phyloP scores from a whole-genome alignment of 2,888 invertebrate genomes.

The Marasmarcha lunaedactyla region DNA sequence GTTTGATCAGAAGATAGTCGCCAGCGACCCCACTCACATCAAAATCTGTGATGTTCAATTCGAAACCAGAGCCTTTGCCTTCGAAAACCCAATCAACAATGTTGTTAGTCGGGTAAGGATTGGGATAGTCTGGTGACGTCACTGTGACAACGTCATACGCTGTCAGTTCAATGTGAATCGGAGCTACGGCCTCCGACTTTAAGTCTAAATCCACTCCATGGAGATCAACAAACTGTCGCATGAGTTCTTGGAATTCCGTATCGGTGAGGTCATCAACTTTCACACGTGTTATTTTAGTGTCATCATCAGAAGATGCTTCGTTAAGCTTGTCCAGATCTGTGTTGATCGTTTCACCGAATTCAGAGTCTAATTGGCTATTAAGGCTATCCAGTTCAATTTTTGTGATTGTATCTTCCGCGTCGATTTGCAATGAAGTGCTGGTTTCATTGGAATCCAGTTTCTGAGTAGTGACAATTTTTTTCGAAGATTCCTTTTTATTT shows the following conservation, averaged over 20 bases:
- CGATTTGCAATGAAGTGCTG: too few species aligned
- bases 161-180: constrained; percentile 26
- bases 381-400: too few species aligned
- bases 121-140: constrained; percentile 39
- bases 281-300: constrained; percentile 8
- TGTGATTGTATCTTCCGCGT: too few species aligned
- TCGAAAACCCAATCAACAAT: constrained; percentile 44
- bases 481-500: too few species aligned
- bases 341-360: too few species aligned
- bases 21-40: constrained; percentile 36
- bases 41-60: constrained; percentile 49
- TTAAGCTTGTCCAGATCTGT: too few species aligned
- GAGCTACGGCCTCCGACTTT: constrained; percentile 20
- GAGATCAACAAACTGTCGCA: constrained; percentile 24
- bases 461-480: too few species aligned
- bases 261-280: constrained; percentile 24
- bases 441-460: too few species aligned
- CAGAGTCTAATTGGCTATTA: too few species aligned
- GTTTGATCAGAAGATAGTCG: constrained; percentile 51
- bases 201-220: constrained; percentile 26
- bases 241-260: constrained; percentile 25
- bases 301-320: too few species aligned
- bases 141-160: constrained; percentile 27
- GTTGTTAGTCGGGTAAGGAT: constrained; percentile 33
- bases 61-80: constrained; percentile 49